Percentiles rank a stretch among this genome's conserved stretches.
phyloP scores from a whole-genome alignment of 2,888 invertebrate species.

The Sericinus montela region DNA sequence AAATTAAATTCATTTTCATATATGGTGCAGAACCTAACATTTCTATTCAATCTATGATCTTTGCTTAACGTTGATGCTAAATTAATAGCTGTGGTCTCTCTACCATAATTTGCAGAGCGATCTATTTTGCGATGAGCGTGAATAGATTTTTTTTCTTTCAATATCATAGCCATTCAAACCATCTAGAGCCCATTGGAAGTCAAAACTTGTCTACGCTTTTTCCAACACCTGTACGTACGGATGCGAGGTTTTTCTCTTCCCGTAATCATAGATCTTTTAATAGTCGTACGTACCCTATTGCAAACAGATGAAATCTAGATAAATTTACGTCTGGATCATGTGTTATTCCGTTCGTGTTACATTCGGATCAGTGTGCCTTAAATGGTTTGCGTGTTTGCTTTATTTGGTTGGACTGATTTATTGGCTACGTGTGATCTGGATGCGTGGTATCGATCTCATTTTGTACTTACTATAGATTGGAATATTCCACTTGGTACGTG shows the following conservation, averaged over 20 bases:
- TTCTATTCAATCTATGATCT: conserved; percentile 10
- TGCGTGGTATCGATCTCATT: conserved; percentile 61
- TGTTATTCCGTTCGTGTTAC: conserved; percentile 42
- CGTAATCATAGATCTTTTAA: conserved; percentile 19
- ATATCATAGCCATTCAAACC: conserved; percentile 6
- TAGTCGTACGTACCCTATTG: conserved; percentile 25
- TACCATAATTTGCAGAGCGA: conserved; percentile 8
- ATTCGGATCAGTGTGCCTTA: conserved; percentile 39
- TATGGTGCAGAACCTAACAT: background rate
- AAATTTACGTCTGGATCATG: conserved; percentile 33
- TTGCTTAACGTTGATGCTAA: background rate
- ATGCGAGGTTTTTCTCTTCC: conserved; percentile 15
- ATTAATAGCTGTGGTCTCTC: conserved; percentile 12
- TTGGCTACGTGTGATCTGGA: conserved; percentile 62
- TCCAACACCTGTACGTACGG: conserved; percentile 16
- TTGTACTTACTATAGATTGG: conserved; percentile 27
- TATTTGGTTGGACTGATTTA: conserved; percentile 66
- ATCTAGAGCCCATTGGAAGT: conserved; percentile 10
- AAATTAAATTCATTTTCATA: background rate
- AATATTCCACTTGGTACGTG: conserved; percentile 28
- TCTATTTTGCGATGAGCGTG: conserved; percentile 11
- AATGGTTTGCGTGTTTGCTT: conserved; percentile 40
- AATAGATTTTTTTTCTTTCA: conserved; percentile 1
- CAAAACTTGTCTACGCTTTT: conserved; percentile 18
- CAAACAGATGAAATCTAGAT: conserved; percentile 36